Conservation (phyloP, 1,140 invertebrate species). For the Bathynomus jamesi region DNA sequence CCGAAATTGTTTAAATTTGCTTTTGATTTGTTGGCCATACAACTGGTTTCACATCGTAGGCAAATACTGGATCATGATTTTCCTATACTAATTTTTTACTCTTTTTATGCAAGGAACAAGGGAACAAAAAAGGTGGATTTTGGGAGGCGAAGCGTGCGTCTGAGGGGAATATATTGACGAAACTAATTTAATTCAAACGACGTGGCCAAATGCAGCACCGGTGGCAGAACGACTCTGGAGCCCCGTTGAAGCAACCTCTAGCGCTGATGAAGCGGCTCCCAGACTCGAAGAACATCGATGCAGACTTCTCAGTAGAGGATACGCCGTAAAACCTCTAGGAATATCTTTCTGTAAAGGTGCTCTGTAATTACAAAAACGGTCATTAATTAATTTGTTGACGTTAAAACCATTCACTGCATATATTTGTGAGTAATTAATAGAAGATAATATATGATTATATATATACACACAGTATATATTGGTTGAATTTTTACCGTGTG, state of each 20-base stretch:
- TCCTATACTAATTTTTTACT: too few species aligned
- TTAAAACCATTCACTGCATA: too few species aligned
- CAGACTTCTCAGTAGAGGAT: background rate
- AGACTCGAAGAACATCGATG: constrained; percentile 72
- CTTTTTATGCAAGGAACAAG: constrained; percentile 16
- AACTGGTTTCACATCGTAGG: too few species aligned
- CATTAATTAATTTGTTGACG: too few species aligned
- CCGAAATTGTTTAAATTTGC: too few species aligned
- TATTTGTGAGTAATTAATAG: too few species aligned
- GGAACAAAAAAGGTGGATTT: constrained; percentile 38
- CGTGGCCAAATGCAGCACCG: constrained; percentile 45
- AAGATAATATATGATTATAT: too few species aligned
- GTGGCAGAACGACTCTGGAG: constrained; percentile 68
- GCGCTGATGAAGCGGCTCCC: constrained; percentile 43
- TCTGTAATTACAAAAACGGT: too few species aligned
- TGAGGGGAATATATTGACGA: constrained; percentile 54
- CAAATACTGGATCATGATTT: too few species aligned
- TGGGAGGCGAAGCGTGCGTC: constrained; percentile 67
- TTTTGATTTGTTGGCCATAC: too few species aligned
- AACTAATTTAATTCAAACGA: background rate
- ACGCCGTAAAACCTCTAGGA: background rate
- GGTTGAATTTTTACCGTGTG: too few species aligned
- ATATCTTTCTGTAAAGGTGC: background rate
- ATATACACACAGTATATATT: too few species aligned
- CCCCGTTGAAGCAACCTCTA: constrained; percentile 48